A percentile compares a stretch with the other conserved stretches of the same genome.
Evolutionary conservation across 1,140 invertebrate species (phyloP).

Genomic region (Drosophila mojavensis): DNA sequence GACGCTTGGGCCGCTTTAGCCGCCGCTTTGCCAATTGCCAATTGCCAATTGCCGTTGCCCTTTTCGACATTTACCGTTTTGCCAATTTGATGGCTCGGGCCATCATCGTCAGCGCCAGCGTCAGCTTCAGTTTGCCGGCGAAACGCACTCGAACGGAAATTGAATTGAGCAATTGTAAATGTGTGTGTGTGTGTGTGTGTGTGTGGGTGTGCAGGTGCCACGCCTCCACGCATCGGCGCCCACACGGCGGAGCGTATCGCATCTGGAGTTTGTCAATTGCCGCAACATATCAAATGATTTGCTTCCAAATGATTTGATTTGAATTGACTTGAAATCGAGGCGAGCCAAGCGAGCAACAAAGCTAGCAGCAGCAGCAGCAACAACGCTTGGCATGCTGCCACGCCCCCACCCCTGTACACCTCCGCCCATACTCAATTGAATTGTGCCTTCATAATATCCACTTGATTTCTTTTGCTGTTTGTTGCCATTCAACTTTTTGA

Average conservation of each 20-base stretch:
- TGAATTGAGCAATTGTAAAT: slow-evolving; percentile 82
- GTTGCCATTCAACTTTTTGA: slow-evolving; percentile 33
- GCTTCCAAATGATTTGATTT: slow-evolving; percentile 83
- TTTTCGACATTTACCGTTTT: slow-evolving; percentile 29
- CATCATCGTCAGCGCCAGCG: slow-evolving; percentile 70
- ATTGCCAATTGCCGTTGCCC: slow-evolving; percentile 7
- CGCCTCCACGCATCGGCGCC: background rate
- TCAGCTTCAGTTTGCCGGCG: slow-evolving; percentile 68
- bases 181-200: slow-evolving; percentile 27
- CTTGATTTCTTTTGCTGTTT: slow-evolving; percentile 62
- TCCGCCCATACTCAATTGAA: background rate
- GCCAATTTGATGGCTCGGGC: slow-evolving; percentile 58
- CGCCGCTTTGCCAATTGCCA: slow-evolving; percentile 21
- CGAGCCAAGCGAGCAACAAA: slow-evolving; percentile 20
- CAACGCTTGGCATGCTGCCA: slow-evolving; percentile 3
- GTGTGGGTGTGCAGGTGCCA: slow-evolving; percentile 8
- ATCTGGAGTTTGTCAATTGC: slow-evolving; percentile 61
- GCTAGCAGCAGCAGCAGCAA: no score
- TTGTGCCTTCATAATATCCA: slow-evolving; percentile 56
- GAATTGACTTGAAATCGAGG: slow-evolving; percentile 77
- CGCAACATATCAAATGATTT: slow-evolving; percentile 79
- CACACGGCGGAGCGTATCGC: background rate
- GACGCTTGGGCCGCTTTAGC: background rate
- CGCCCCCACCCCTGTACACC: background rate
- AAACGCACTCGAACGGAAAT: slow-evolving; percentile 79